Base-by-base conservation (phyloP, 2,113 vertebrate genomes). In the Gavia stellata region DNA sequence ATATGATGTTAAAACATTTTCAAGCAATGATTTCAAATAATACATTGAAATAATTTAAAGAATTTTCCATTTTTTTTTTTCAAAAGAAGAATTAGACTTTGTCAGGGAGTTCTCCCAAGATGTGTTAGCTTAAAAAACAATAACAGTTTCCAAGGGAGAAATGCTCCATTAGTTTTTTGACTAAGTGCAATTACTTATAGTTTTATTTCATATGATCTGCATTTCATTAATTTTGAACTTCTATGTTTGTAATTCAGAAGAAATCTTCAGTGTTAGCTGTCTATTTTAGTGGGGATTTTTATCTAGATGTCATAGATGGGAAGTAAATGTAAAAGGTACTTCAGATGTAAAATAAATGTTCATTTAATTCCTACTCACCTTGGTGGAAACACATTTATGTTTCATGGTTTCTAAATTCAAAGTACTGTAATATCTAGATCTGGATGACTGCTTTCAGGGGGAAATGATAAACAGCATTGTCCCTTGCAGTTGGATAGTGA, bases 391-490 rank as follows among this genome's bases (percentile, higher is more conserved):
- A 81, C 44, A 91, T 97, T 98, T 97, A 90, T 97, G 96, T 97
- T 97, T 97, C 83, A 93, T 97, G 90, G 61, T 94, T 97, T 95
- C 79, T 89, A 90, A 96, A 97, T 97, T 93, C 90, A 83, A 82
- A 95, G 62, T 66, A 67, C 78, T 89, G 23, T 94, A 95, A 94
- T 94, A 96, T 93, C 80, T 94, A 92, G 96, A 95, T 96, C 88
- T 96, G 86, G 90, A 92, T 61, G 74, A 58, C 77, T 96, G 88
- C 96, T 96, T 97, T 94, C 9, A 56, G 74, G 72, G 63, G 28
- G 17, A 62, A 91, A 94, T 96, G 96, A 98, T 96, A 96, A 98
- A 97, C 90, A 97, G 50, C 74, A 85, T 89, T 91, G 91, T 97
- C 81, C 91, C 77, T 96, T 93, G 77, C 94, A 95, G 92, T 97